Percentiles rank a stretch among this genome's conserved stretches.
These are phyloP conservation scores for Torymus tubicola DNA, from an alignment of 2,888 invertebrate genomes.

Conservation along the genomic window DNA sequence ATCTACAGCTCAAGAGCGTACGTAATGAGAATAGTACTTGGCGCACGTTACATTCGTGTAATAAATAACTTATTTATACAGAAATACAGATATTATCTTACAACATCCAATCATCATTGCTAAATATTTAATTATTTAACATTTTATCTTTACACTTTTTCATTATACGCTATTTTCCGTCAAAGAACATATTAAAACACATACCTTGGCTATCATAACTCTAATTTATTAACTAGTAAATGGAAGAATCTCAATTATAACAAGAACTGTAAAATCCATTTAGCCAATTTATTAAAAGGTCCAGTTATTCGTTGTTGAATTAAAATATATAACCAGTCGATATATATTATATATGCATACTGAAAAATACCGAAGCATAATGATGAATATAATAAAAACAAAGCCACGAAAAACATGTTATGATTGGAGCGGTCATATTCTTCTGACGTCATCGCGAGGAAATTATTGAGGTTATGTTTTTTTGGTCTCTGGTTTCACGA, in stretches of 20 bases:
- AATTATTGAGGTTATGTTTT: conserved; percentile 12
- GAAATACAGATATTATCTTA: neutral
- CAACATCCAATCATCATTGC: too few species aligned
- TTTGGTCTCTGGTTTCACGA: neutral
- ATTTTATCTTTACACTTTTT: neutral
- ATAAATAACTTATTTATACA: neutral
- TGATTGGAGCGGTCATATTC: conserved; percentile 1
- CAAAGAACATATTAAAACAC: too few species aligned
- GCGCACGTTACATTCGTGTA: neutral
- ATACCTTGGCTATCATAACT: too few species aligned
- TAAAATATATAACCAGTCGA: too few species aligned
- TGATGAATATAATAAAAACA: neutral
- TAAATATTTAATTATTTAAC: too few species aligned
- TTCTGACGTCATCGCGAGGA: neutral
- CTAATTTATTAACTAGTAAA: too few species aligned
- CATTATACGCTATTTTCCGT: too few species aligned
- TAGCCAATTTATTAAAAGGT: too few species aligned
- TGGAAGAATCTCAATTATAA: too few species aligned
- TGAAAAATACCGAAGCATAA: neutral
- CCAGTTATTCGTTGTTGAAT: too few species aligned
- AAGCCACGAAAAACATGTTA: conserved; percentile 27
- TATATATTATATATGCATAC: too few species aligned
- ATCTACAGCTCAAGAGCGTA: conserved; percentile 33
- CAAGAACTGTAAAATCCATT: too few species aligned
- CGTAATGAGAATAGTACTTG: neutral